Evolutionary conservation across 1,140 invertebrate genomes (phyloP).

Genomic region (Drosophila busckii): DNA sequence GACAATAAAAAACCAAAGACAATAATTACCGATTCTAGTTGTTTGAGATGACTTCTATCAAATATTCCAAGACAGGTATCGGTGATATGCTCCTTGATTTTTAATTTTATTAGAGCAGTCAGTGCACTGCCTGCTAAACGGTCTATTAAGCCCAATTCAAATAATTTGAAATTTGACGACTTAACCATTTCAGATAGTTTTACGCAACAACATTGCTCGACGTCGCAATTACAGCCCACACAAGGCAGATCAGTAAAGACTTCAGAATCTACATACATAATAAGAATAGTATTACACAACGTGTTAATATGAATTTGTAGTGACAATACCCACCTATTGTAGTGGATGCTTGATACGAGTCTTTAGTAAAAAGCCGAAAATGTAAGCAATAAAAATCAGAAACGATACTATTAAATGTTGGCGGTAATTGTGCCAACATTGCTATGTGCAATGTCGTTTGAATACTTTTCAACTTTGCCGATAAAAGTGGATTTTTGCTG

Average conservation of each 20-base stretch:
- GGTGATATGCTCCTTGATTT: constrained; percentile 89
- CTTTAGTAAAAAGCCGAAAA: constrained; percentile 85
- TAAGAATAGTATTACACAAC: neutral
- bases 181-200: constrained; percentile 88
- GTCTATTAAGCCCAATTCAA: constrained; percentile 88
- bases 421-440: constrained; percentile 85
- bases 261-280: constrained; percentile 79
- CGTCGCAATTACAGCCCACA: constrained; percentile 85
- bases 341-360: constrained; percentile 61
- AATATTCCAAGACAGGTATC: constrained; percentile 90
- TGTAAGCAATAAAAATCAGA: constrained; percentile 88
- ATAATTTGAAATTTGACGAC: constrained; percentile 86
- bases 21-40: constrained; percentile 86
- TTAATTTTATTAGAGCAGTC: constrained; percentile 88
- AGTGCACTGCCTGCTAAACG: constrained; percentile 88
- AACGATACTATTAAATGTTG: constrained; percentile 85
- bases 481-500: neutral
- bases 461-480: constrained; percentile 10
- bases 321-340: constrained; percentile 25
- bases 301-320: neutral
- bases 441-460: constrained; percentile 81
- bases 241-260: constrained; percentile 82
- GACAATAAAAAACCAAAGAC: too few relatives aligned
- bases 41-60: constrained; percentile 87
- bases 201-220: constrained; percentile 87